phyloP scores from a whole-genome alignment of 2,113 vertebrate genomes.

The Anhinga rufa region DNA sequence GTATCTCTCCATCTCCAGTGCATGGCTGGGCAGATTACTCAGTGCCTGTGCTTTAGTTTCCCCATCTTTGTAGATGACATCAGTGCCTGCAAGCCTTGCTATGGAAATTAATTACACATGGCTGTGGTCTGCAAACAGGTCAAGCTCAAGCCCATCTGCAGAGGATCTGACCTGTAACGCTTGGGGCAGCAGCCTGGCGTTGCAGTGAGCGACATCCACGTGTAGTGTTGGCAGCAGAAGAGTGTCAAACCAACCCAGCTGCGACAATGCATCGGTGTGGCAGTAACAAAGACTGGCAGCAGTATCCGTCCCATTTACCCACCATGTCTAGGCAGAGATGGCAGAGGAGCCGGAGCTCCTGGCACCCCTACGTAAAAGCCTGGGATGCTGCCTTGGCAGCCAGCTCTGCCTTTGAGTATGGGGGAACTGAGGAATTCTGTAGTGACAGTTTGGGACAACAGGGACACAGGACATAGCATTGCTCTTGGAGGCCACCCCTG shows the following conservation, averaged over 20 bases:
- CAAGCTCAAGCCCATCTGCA: not conserved
- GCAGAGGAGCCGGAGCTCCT: not conserved
- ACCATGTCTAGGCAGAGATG: not conserved
- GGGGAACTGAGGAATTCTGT: not conserved
- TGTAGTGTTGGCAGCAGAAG: not conserved
- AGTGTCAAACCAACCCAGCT: not conserved
- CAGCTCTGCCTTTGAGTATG: not conserved
- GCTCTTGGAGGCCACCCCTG: not conserved
- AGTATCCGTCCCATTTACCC: not conserved
- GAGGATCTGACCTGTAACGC: not conserved
- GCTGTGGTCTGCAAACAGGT: not conserved
- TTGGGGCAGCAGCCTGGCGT: not conserved
- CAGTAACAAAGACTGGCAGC: not conserved
- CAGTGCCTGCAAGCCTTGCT: not conserved
- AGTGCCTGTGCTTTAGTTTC: not conserved
- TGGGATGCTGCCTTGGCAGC: not conserved
- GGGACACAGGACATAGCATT: not conserved
- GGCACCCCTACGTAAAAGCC: not conserved
- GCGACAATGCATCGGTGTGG: accelerated
- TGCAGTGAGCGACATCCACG: accelerated
- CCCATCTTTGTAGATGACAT: not conserved
- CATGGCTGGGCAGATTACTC: not conserved
- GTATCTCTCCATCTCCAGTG: not conserved
- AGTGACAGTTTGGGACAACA: not conserved
- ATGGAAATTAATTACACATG: not conserved